These are phyloP conservation scores for Amphiprion clarkii DNA, from an alignment of 2,797 vertebrate species.

Conservation along the genomic window DNA sequence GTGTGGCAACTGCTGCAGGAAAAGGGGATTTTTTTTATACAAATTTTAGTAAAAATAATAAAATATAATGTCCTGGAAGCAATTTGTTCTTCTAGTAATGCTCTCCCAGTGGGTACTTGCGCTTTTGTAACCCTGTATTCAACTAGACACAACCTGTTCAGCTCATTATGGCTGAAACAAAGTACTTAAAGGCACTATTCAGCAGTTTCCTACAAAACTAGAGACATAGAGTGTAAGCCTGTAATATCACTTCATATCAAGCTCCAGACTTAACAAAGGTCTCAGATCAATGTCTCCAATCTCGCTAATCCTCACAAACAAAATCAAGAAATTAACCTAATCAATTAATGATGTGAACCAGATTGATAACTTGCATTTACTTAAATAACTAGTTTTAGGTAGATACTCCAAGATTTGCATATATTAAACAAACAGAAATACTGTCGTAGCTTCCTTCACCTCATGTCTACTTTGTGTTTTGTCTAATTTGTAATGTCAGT, in stretches of 20 bases:
- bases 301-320: background rate
- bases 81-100: background rate
- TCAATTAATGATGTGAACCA: slow-evolving; percentile 8
- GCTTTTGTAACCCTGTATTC: slow-evolving; percentile 13
- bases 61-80: background rate
- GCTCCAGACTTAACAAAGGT: slow-evolving; percentile 21
- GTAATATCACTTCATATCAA: slow-evolving; percentile 8
- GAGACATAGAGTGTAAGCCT: slow-evolving; percentile 17
- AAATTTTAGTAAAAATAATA: slow-evolving; percentile 3
- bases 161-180: slow-evolving; percentile 40
- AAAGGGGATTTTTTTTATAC: background rate
- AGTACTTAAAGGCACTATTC: slow-evolving; percentile 73
- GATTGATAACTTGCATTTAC: background rate
- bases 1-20: background rate
- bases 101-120: background rate
- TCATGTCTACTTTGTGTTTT: slow-evolving; percentile 1
- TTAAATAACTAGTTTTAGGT: background rate
- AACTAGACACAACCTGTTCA: slow-evolving; percentile 12
- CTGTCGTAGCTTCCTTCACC: background rate
- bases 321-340: background rate
- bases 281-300: slow-evolving; percentile 6
- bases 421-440: background rate
- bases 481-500: slow-evolving; percentile 4
- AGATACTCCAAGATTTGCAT: slow-evolving; percentile 7
- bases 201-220: slow-evolving; percentile 29